Percentiles rank a stretch among this genome's conserved stretches.
Evolutionary conservation across 2,113 vertebrate species (phyloP).

Genomic region (Pitta sordida): DNA sequence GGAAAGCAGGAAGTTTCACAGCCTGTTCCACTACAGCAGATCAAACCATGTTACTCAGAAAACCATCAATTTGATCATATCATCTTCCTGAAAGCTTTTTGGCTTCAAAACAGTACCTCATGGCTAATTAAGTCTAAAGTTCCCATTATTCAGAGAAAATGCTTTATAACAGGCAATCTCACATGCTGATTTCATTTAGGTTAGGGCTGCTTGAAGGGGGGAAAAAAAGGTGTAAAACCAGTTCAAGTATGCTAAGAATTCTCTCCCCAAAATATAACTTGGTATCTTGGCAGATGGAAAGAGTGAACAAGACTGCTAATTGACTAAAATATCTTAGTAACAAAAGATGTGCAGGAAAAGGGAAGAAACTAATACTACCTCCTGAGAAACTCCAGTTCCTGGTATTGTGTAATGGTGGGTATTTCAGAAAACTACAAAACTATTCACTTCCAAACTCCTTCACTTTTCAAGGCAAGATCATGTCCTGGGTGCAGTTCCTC

Average conservation of each 20-base stretch:
- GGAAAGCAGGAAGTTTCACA: neutral
- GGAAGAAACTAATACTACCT: neutral
- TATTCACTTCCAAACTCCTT: neutral
- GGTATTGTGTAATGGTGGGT: neutral
- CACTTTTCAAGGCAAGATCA: neutral
- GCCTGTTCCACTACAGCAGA: neutral
- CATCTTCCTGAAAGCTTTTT: neutral
- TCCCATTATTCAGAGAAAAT: neutral
- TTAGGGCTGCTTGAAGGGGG: neutral
- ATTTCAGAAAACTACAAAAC: neutral
- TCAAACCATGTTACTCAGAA: neutral
- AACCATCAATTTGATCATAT: neutral
- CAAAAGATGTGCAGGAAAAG: slow-evolving; percentile 4
- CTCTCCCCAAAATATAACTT: neutral
- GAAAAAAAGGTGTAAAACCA: neutral
- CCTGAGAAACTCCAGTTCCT: neutral
- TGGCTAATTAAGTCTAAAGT: neutral
- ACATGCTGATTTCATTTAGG: neutral
- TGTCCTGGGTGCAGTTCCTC: neutral
- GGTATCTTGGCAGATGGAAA: slow-evolving; percentile 19
- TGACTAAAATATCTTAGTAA: slow-evolving; percentile 34
- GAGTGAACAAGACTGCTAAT: neutral
- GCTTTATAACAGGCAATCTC: neutral
- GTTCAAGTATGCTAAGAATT: slow-evolving; percentile 25
- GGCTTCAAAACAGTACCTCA: neutral